Evolutionary conservation across 2,888 invertebrate species (phyloP), one percentile per base, ranked within the genome.

Genomic region (Meandrusa payeni): DNA sequence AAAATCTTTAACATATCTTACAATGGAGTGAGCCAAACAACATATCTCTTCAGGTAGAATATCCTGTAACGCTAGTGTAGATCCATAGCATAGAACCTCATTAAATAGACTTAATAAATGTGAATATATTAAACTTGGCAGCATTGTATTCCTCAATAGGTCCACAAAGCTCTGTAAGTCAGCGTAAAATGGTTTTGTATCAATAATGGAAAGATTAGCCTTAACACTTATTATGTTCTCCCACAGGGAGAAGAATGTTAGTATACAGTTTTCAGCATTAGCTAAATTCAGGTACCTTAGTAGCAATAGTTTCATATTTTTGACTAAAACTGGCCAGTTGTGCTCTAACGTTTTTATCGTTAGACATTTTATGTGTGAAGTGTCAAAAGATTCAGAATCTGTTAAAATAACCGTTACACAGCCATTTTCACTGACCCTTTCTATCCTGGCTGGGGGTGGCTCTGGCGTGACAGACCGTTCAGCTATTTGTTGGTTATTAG

Each of bases 1-100:
- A 72, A 93, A 93, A 69, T 95, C 95, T 76, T 95, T 95, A 0
- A 96, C 95, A 66, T 93, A 94, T 32, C 96, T 90, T 1, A 96
- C 95, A 50, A 97, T 93, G 32, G 94, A 90, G 70, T 96, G 95
- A 2, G 96, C 96, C 52, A 96, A 75, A 61, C 93, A 91, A 71
- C 96, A 96, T 10, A 96, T 96, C 71, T 96, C 96, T 71, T 96
- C 95, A 2, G 95, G 95, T 53, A 96, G 77, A 61, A 94, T 91
- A 71, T 96, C 96, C 77, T 97, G 96, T 52, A 97, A 81, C 1
- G 96, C 96, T 56, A 97, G 81, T 19, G 97, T 97, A 52, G 95
- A 96, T 1, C 96, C 96, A 72, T 97, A 97, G 75, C 97, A 97
- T 37, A 97, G 77, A 4, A 96, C 95, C 79, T 97, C 96, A 73